Evolutionary conservation across 2,888 invertebrate genomes (phyloP).

Genomic region (Hedya salicella): DNA sequence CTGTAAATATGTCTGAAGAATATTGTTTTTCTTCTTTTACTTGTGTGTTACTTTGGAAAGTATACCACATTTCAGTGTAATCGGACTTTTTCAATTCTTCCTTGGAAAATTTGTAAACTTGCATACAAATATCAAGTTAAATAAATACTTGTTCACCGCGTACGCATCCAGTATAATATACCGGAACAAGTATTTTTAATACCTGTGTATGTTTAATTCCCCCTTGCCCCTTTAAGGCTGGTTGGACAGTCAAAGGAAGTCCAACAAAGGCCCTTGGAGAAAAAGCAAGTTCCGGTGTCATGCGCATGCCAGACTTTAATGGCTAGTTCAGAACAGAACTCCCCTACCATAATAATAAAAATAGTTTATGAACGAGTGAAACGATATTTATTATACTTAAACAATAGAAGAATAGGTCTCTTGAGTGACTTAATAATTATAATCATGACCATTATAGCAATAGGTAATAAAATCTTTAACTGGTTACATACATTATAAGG

Average conservation of each 20-base stretch:
- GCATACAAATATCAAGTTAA: too few species aligned
- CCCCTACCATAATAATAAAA: conserved; percentile 18
- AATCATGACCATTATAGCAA: not conserved
- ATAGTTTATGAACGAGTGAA: conserved; percentile 11
- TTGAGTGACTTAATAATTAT: not conserved
- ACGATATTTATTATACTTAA: not conserved
- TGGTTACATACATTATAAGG: too few species aligned
- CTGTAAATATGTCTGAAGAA: too few species aligned
- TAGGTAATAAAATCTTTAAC: too few species aligned
- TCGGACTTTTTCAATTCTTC: too few species aligned
- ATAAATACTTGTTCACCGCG: not conserved
- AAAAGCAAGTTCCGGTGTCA: conserved; percentile 79
- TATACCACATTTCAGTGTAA: too few species aligned
- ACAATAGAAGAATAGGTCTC: not conserved
- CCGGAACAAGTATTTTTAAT: conserved; percentile 17
- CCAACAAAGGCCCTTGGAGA: conserved; percentile 72
- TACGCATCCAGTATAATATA: not conserved
- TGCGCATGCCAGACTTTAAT: conserved; percentile 61
- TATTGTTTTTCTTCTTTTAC: too few species aligned
- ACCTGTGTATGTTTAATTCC: conserved; percentile 27
- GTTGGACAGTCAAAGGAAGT: conserved; percentile 61
- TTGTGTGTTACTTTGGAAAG: too few species aligned
- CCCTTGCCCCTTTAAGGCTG: conserved; percentile 52
- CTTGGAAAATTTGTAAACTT: too few species aligned
- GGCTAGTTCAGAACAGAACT: conserved; percentile 30